Percentiles rank a stretch among this genome's conserved stretches.
phyloP scores from a whole-genome alignment of 2,113 vertebrate species.

The Pachyramphus minor region DNA sequence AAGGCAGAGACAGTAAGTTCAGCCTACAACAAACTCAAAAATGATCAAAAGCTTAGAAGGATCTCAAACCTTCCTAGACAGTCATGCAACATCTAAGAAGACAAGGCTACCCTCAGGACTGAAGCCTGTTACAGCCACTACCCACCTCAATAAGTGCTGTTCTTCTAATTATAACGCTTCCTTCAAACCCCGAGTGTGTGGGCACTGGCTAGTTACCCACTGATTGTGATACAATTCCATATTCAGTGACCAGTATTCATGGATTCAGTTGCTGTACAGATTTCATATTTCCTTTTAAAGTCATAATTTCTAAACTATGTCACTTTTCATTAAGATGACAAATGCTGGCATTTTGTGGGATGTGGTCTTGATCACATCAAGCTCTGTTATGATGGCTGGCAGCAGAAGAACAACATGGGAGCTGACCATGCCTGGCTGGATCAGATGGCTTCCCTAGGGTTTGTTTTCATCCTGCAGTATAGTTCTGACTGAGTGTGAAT shows the following conservation, averaged over 20 bases:
- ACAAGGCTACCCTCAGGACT: not conserved
- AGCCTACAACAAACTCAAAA: not conserved
- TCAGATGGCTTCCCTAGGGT: not conserved
- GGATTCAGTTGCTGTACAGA: not conserved
- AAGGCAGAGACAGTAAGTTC: not conserved
- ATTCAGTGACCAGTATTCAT: not conserved
- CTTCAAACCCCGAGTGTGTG: not conserved
- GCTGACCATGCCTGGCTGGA: not conserved
- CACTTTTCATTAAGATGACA: slow-evolving; percentile 6
- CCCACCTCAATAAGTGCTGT: not conserved
- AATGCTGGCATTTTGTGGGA: not conserved
- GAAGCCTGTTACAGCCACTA: not conserved
- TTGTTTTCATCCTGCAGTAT: not conserved
- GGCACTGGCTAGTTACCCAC: not conserved
- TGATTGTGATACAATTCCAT: not conserved
- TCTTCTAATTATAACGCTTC: not conserved
- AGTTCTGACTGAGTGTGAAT: not conserved
- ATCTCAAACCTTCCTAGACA: not conserved
- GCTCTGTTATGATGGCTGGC: not conserved
- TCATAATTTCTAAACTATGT: not conserved
- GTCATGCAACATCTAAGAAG: not conserved
- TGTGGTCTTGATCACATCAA: not conserved
- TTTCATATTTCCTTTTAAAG: slow-evolving; percentile 14
- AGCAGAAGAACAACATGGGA: not conserved
- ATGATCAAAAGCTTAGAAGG: slow-evolving; percentile 2